Evolutionary conservation across 2,797 vertebrate species (phyloP).

Genomic region (Halcyon badia): DNA sequence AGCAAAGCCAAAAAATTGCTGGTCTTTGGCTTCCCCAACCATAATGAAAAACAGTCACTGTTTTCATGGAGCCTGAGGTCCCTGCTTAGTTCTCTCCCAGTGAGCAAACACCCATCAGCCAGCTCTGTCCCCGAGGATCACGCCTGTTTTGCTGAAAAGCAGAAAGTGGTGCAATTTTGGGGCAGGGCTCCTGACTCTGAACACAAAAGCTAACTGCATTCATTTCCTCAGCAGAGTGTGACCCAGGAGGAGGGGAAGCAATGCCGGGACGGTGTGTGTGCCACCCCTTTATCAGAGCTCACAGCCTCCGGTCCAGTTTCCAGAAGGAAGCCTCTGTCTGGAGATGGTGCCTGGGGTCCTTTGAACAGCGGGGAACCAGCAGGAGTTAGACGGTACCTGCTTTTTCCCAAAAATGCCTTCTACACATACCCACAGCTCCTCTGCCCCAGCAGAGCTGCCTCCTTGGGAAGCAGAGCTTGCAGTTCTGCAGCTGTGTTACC

Average conservation of each 20-base stretch:
- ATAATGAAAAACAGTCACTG: neutral
- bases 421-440: neutral
- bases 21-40: neutral
- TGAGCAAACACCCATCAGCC: neutral
- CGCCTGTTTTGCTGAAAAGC: neutral
- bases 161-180: neutral
- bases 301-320: fast-evolving
- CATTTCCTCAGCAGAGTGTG: neutral
- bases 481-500: neutral
- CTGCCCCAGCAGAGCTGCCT: neutral
- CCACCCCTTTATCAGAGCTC: neutral
- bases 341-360: neutral
- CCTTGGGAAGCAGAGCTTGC: neutral
- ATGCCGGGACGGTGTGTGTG: too few relatives aligned
- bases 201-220: neutral
- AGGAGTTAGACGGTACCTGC: neutral
- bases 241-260: neutral
- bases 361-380: fast-evolving
- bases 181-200: neutral
- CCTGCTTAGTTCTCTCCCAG: neutral
- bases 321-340: neutral
- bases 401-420: neutral
- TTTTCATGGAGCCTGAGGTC: neutral
- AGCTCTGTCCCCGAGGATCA: neutral
- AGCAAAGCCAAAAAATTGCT: neutral